These are phyloP conservation scores for Tenualosa ilisha DNA, from an alignment of 2,797 vertebrate genomes.

Conservation along the genomic window DNA sequence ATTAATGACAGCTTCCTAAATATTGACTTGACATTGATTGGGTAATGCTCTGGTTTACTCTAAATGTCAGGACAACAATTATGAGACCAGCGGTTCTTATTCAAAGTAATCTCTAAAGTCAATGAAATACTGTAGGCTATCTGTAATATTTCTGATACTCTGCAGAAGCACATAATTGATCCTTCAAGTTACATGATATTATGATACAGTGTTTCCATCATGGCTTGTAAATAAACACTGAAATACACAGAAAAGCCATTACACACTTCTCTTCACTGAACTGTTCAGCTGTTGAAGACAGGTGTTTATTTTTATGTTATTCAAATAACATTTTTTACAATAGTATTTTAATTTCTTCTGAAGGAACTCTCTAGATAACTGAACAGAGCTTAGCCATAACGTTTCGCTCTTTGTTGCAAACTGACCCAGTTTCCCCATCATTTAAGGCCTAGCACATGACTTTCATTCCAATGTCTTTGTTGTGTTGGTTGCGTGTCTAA, in stretches of 20 bases:
- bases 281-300: neutral
- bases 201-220: neutral
- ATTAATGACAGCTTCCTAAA: neutral
- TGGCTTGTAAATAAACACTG: neutral
- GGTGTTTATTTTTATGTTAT: neutral
- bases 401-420: neutral
- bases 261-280: too few species aligned
- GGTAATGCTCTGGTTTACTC: neutral
- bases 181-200: neutral
- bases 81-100: too few species aligned
- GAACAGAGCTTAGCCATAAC: neutral
- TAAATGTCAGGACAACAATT: neutral
- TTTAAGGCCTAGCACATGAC: conserved; percentile 23
- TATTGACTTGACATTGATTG: neutral
- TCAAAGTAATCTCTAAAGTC: neutral
- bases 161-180: neutral
- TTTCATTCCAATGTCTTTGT: conserved; percentile 11
- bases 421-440: conserved; percentile 5
- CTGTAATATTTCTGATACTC: neutral
- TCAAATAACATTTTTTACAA: too few species aligned
- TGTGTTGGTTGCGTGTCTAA: neutral
- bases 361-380: neutral
- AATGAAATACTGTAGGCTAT: neutral
- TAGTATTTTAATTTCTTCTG: neutral
- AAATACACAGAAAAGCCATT: too few species aligned